phyloP scores from a whole-genome alignment of 2,797 vertebrate genomes.

The Onychomys torridus region DNA sequence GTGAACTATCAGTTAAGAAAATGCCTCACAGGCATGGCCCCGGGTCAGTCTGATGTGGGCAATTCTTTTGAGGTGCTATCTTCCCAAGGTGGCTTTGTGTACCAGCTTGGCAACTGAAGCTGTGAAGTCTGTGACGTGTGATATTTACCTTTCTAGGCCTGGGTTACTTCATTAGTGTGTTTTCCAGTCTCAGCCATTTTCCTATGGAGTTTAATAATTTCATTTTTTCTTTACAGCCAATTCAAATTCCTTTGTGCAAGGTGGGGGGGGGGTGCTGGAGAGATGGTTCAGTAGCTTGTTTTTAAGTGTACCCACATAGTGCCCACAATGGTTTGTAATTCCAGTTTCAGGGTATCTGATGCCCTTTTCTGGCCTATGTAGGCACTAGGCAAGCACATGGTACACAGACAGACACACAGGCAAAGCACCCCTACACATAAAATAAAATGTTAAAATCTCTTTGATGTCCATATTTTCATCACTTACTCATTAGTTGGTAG shows the following conservation, averaged over 20 bases:
- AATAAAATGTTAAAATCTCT: background rate
- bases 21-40: background rate
- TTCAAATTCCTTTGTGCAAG: background rate
- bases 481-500: background rate
- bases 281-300: background rate
- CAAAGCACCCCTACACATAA: background rate
- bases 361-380: background rate
- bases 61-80: too few species aligned
- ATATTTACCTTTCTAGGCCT: background rate
- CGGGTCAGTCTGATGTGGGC: background rate
- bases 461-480: background rate
- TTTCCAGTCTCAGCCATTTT: background rate
- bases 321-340: background rate
- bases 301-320: background rate
- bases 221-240: background rate
- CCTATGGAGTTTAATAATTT: background rate
- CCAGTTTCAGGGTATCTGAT: background rate
- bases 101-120: background rate
- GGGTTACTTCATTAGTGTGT: background rate
- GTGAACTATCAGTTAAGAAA: background rate
- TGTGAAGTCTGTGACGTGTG: background rate
- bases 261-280: too few species aligned
- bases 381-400: background rate
- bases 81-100: background rate
- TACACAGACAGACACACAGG: background rate